Evolutionary conservation across 2,797 vertebrate genomes (phyloP), one percentile per base, ranked within the genome.

Genomic region (Decapterus maruadsi): DNA sequence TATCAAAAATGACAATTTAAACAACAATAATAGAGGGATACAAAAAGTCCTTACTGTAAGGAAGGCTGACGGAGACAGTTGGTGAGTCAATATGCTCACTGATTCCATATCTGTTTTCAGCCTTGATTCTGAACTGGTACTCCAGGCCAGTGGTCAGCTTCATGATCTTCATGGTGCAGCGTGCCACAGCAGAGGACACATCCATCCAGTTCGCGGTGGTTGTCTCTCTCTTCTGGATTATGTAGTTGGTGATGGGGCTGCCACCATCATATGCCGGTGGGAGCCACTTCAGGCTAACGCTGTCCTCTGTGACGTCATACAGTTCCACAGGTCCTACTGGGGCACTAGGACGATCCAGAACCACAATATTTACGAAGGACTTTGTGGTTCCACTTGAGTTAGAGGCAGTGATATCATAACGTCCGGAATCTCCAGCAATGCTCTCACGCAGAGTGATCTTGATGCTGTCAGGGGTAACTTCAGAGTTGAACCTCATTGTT

Each of bases 81-180:
- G 94, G 93, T 9, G 98, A 99, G 84, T 99, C 98, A 64, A 96
- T 93, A 78, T 99, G 96, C 63, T 99, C 98, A 1, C 98, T 99
- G 88, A 99, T 97, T 86, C 98, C 98, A 89, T 99, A 99, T 91
- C 96, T 97, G 84, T 99, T 99, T 90, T 99, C 98, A 84, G 98
- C 98, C 87, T 96, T 97, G 85, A 99, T 96, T 82, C 98, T 97
- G 95, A 99, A 99, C 74, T 99, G 98, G 85, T 99, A 99, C 85
- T 99, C 97, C 87, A 98, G 93, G 80, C 97, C 97, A 69, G 95
- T 98, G 57, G 94, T 97, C 69, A 99, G 93, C 87, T 96, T 99
- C 96, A 97, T 96, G 61, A 99, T 94, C 93, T 98, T 99, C 73
- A 98, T 97, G 63, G 93, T 93, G 80, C 96, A 98, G 86, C 98